Evolutionary conservation across 2,888 invertebrate species (phyloP).

Genomic region (Epicampocera succincta): DNA sequence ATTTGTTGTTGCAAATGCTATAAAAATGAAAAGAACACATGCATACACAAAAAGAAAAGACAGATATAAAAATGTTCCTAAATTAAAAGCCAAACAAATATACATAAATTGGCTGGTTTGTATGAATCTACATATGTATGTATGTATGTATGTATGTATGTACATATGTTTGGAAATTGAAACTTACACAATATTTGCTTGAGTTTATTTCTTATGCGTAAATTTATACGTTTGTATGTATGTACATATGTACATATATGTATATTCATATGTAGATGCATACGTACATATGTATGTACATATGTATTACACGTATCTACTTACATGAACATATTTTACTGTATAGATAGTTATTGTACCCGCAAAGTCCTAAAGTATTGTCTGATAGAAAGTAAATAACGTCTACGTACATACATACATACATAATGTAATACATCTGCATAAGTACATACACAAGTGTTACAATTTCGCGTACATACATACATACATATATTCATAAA

Average conservation of each 20-base stretch:
- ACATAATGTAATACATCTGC: too few species aligned
- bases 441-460: too few species aligned
- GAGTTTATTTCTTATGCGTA: too few species aligned
- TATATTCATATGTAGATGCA: not conserved
- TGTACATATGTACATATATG: not conserved
- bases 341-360: constrained; percentile 22
- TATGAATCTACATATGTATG: not conserved
- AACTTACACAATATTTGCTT: too few species aligned
- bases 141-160: not conserved
- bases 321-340: not conserved
- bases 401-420: not conserved
- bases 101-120: not conserved
- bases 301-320: too few species aligned
- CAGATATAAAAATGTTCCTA: constrained; percentile 22
- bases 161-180: too few species aligned
- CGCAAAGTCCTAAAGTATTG: constrained; percentile 24
- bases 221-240: not conserved
- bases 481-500: too few species aligned
- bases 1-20: not conserved
- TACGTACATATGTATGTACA: too few species aligned
- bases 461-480: not conserved
- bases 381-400: not conserved
- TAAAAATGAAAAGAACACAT: not conserved
- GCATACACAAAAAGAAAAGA: not conserved
- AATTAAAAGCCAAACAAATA: constrained; percentile 17